Base-by-base conservation (phyloP, 2,888 invertebrate genomes). In the Tetheella fluctuosa region DNA sequence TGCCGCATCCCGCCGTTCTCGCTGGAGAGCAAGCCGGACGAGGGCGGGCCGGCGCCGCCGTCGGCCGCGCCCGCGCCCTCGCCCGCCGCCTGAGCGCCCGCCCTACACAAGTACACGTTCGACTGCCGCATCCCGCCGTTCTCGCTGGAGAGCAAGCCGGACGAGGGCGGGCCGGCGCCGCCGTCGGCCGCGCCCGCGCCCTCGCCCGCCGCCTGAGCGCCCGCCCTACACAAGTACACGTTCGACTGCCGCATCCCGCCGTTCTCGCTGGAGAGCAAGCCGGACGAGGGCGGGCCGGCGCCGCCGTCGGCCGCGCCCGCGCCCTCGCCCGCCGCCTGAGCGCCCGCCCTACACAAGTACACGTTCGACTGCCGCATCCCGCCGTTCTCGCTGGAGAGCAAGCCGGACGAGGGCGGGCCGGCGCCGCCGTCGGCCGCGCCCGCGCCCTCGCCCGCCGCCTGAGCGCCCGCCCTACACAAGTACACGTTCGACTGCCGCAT, bases 161-260 rank as follows among this genome's bases (percentile, higher is more conserved):
- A 97, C 74, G 93, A 93, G 64, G 84, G 76, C 61, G 80, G 81
- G 1, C 89, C 92, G 2, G 80, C 74, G n/a, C n/a, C n/a, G n/a
- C n/a, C n/a, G n/a, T n/a, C n/a, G n/a, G n/a, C n/a, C n/a, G n/a
- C n/a, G n/a, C n/a, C n/a, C n/a, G n/a, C n/a, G n/a, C n/a, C n/a
- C n/a, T n/a, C n/a, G n/a, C n/a, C n/a, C n/a, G n/a, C n/a, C n/a
- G n/a, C n/a, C n/a, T n/a, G n/a, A n/a, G n/a, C n/a, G n/a, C n/a
- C n/a, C n/a, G n/a, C n/a, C n/a, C n/a, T n/a, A n/a, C n/a, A 99
- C 89, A 99, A 99, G 2, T 97, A 97, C 83, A 97, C 97, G 0
- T 99, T 99, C 88, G 99, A 99, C 88, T 99, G 99, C 84, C 95
- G 98, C 80, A 99, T 99, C 82, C 99, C 99, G 52, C 98, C 99